Percentiles rank a stretch among this genome's conserved stretches.
Evolutionary conservation across 2,888 invertebrate genomes (phyloP).

Genomic region (Litoditis marina): DNA sequence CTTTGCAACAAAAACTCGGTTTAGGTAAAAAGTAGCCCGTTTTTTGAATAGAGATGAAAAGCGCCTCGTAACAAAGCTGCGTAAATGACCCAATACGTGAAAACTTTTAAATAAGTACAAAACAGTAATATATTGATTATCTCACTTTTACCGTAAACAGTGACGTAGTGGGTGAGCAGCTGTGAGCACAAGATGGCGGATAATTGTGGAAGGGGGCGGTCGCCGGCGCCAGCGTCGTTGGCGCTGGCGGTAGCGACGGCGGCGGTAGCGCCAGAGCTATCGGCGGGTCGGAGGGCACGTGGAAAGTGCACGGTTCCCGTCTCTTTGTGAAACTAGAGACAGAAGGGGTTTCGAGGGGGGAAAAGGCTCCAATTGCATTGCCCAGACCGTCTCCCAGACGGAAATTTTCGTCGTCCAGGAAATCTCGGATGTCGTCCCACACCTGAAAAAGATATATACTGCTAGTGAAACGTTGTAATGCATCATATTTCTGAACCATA

Average conservation of each 20-base stretch:
- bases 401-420: constrained; percentile 15
- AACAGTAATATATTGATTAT: not conserved
- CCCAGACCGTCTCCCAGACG: constrained; percentile 12
- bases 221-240: not conserved
- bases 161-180: constrained; percentile 18
- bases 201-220: constrained; percentile 1
- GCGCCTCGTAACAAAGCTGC: too few relatives aligned
- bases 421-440: constrained; percentile 20
- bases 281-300: constrained; percentile 9
- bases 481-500: too few relatives aligned
- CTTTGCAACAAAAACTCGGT: too few relatives aligned
- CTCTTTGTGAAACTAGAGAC: not conserved
- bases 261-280: constrained; percentile 16
- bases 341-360: constrained; percentile 14
- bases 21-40: not conserved
- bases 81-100: not conserved
- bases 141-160: constrained; percentile 13
- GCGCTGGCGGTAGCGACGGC: constrained; percentile 4
- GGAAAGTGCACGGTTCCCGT: not conserved
- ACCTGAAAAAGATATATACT: constrained; percentile 10
- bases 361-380: constrained; percentile 12
- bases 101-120: not conserved
- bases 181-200: constrained; percentile 7
- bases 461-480: not conserved
- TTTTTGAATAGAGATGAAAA: not conserved